These are phyloP conservation scores for Balearica regulorum DNA, from an alignment of 2,797 vertebrate genomes.

Conservation along the genomic window DNA sequence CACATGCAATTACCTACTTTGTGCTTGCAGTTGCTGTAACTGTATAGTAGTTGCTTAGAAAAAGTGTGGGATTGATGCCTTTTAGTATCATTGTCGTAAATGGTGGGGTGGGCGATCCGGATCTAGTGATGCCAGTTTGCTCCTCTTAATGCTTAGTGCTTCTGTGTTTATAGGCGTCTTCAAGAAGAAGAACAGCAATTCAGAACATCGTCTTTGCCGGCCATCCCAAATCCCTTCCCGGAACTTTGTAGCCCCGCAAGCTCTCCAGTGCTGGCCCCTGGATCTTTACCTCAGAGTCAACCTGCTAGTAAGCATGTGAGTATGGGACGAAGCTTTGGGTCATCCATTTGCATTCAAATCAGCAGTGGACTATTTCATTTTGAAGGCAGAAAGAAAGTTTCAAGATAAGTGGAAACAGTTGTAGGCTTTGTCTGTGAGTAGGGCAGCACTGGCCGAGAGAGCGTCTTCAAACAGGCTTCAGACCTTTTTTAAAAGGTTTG, in stretches of 20 bases:
- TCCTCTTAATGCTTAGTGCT: constrained; percentile 1
- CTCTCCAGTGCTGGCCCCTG: constrained; percentile 85
- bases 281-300: constrained; percentile 89
- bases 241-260: constrained; percentile 89
- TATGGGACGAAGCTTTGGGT: neutral
- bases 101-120: neutral
- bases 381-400: neutral
- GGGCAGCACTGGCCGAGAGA: neutral
- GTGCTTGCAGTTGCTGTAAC: neutral
- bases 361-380: neutral
- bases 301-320: constrained; percentile 77
- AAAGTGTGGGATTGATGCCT: neutral
- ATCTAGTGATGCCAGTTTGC: neutral
- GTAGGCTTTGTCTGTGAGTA: neutral
- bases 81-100: neutral
- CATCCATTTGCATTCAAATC: neutral
- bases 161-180: constrained; percentile 79
- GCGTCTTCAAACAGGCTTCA: neutral
- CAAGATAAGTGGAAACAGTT: neutral
- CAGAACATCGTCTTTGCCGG: constrained; percentile 91
- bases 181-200: constrained; percentile 92
- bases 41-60: neutral
- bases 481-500: neutral
- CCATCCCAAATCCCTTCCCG: constrained; percentile 97
- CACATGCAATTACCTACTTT: neutral